Base-by-base conservation (phyloP, 2,113 vertebrate species). In the Sorex araneus region DNA sequence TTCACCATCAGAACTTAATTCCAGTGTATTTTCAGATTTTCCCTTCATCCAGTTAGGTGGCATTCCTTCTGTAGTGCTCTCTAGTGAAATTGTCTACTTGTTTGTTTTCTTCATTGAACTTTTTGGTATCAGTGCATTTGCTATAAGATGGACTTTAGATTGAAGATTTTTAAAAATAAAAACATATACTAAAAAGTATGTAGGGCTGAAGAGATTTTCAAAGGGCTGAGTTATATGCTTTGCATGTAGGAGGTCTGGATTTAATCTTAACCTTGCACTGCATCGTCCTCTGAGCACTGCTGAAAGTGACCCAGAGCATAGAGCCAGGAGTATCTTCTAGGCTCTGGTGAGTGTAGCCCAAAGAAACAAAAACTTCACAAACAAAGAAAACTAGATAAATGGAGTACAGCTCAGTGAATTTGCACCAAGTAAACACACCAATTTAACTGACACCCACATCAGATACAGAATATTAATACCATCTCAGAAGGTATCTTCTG, bases 31-130 rank as follows among this genome's bases (percentile, higher is more conserved):
- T 95, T 81, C 18, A 71, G 75, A 27, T 27, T 85, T 93, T 94
- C 13, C 34, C 94, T 93, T 60, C 32, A 47, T 60, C 79, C 57
- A 67, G 54, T 84, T 87, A 73, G 45, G 28, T 82, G 40, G 47
- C 6, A 40, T 34, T 80, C 9, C 11, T 28, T n/a, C 60, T 94
- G 3, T 73, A 45, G 32, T 28, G 12, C 13, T 2, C 75, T 85
- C 8, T 84, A 50, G 54, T 88, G 27, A 92, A 85, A 87, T 92
- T 80, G 45, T 73, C 9, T 83, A 32, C 3, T 92, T 89, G 32
- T 73, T 69, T 94, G 0, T 93, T 95, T 96, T 92, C 78, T 81
- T 83, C 32, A 66, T 8, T 78, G 47, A 43, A 13, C 77, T 89
- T 71, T 78, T 94, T 91, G 43, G 28, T 77, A 77, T 84, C 25